Evolutionary conservation across 2,113 vertebrate genomes (phyloP).

Genomic region (Aythya baeri): DNA sequence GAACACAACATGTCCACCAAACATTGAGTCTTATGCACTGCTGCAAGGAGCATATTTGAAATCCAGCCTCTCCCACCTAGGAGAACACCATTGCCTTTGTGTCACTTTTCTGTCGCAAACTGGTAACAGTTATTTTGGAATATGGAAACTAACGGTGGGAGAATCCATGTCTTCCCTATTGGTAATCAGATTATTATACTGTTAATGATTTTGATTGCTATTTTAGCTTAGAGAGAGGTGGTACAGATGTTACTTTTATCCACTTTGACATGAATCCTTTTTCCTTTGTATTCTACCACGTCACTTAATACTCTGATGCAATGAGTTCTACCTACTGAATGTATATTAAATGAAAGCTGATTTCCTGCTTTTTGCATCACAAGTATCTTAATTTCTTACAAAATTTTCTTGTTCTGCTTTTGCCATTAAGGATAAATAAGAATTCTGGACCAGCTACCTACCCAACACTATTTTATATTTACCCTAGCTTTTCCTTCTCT

Average conservation of each 20-base stretch:
- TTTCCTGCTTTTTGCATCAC: neutral
- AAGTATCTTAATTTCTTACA: neutral
- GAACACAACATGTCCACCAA: neutral
- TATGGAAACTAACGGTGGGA: neutral
- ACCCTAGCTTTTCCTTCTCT: neutral
- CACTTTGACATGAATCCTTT: neutral
- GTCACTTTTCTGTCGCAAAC: neutral
- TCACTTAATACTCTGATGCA: neutral
- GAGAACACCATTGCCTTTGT: neutral
- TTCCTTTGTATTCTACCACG: neutral
- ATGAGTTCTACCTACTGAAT: neutral
- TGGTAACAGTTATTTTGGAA: neutral
- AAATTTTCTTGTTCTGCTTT: neutral
- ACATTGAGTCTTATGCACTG: neutral
- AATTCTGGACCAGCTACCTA: neutral
- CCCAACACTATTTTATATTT: neutral
- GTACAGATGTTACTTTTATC: neutral
- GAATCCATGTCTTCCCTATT: neutral
- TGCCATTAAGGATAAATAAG: neutral
- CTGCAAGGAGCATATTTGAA: neutral
- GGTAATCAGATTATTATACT: neutral
- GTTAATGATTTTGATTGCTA: neutral
- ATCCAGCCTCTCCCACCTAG: neutral
- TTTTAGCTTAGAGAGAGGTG: neutral
- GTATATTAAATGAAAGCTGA: neutral